These are phyloP conservation scores for Zonitis immaculata DNA, from an alignment of 2,888 invertebrate genomes.

Conservation along the genomic window DNA sequence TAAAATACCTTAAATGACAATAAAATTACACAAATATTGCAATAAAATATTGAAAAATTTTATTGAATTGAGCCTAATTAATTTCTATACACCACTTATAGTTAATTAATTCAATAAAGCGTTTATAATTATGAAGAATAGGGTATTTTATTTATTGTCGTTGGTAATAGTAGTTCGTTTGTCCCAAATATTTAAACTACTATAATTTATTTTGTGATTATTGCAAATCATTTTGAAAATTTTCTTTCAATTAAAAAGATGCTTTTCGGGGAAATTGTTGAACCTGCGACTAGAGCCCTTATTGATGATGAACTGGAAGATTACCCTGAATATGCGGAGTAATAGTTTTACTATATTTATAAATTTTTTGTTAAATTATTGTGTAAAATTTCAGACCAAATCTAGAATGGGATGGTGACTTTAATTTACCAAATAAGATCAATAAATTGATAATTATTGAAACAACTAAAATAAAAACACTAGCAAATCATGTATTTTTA, in stretches of 20 bases:
- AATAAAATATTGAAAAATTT: no score
- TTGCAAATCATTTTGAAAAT: conserved; percentile 1
- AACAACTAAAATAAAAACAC: conserved; percentile 21
- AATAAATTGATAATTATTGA: conserved; percentile 31
- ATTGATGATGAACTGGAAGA: conserved; percentile 42
- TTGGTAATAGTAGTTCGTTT: not conserved
- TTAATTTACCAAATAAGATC: conserved; percentile 21
- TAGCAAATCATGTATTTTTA: conserved; percentile 21
- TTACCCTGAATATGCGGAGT: conserved; percentile 33
- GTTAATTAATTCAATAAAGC: no score
- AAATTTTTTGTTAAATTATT: conserved; percentile 2
- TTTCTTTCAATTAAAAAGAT: conserved; percentile 19
- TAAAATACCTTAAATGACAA: no score
- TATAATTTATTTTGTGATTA: not conserved
- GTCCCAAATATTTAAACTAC: not conserved
- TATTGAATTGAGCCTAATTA: no score
- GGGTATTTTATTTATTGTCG: not conserved
- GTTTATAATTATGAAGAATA: no score
- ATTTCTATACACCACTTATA: no score
- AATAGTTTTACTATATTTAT: conserved; percentile 10
- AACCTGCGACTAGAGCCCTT: conserved; percentile 43
- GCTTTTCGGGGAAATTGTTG: conserved; percentile 46
- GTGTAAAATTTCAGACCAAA: conserved; percentile 20
- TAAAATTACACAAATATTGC: no score
- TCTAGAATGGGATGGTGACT: conserved; percentile 27